Base-by-base conservation (phyloP, 2,888 invertebrate species). In the Nasonia oneida region DNA sequence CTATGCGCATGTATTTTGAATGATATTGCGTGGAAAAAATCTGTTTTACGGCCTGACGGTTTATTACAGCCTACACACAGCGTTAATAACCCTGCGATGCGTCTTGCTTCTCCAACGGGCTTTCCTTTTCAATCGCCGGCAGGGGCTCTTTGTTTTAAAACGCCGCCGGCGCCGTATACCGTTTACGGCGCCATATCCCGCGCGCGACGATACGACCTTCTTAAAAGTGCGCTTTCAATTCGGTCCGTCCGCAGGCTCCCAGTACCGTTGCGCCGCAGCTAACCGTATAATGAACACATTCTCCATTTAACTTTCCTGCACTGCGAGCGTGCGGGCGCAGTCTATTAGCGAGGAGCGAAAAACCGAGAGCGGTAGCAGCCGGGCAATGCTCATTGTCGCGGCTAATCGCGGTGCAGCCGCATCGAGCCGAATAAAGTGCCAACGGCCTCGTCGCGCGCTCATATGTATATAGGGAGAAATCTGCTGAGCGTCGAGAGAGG, bases 401-500 rank as follows among this genome's bases (percentile, higher is more conserved):
- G 75, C 75, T 75, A 75, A 75, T 75, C 73, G 47, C 73, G 67
- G 67, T n/a, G 53, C 79, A 80, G 53, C 29, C 37, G 37, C 71
- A 71, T 18, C 57, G 15, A 23, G 29, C 6, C 0, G 50, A 57
- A 76, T 70, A 82, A 67, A 76, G 70, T 39, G 82, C 61, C 37
- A 53, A 33, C 29, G 14, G 18, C 1, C 71, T 42, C 39, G 37
- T 23, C 18, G 57, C 23, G 57, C 57, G 1, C 6, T 0, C 10
- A 23, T n/a, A 47, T 61, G n/a, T 61, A 23, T 57, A n/a, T n/a
- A 61, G 67, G 3, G 67, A 37, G 70, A 73, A 83, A 78, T 78
- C 83, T 83, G 83, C 83, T 47, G 83, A 83, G 83, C 74, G 81
- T 57, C 73, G 67, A 29, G 15, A 70, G 50, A 23, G 83, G 23